Conservation (phyloP, 2,113 vertebrate genomes). For the Arothron firmamentum region DNA sequence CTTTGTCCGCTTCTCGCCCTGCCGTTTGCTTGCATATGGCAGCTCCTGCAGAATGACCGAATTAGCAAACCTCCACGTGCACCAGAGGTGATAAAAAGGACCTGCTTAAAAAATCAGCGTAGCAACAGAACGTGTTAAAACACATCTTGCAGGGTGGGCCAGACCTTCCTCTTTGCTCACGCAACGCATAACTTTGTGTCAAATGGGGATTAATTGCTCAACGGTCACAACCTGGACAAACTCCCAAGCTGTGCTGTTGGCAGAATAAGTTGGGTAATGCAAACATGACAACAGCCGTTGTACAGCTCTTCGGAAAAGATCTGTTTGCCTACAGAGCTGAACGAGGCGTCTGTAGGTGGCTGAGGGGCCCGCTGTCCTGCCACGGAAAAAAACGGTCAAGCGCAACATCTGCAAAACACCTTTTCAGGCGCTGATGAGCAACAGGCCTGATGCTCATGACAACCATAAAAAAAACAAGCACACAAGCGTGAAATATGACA, state of each 20-base stretch:
- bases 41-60: background rate
- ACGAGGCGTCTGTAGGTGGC: constrained; percentile 26
- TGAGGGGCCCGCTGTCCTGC: constrained; percentile 4
- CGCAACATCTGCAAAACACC: background rate
- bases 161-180: background rate
- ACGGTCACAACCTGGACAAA: constrained; percentile 59
- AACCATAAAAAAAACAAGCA: no score
- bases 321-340: constrained; percentile 62
- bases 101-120: background rate
- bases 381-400: background rate
- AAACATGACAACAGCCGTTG: constrained; percentile 64
- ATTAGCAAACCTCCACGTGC: background rate
- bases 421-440: background rate
- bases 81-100: background rate
- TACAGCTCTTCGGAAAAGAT: constrained; percentile 39
- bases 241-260: constrained; percentile 34
- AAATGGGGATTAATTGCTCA: constrained; percentile 50
- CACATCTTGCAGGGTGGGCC: background rate
- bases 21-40: constrained; percentile 4
- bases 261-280: constrained; percentile 44
- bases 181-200: constrained; percentile 14
- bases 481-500: no score
- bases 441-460: no score
- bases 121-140: no score
- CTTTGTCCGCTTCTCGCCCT: constrained; percentile 47